Evolutionary conservation across 2,113 vertebrate genomes (phyloP), one percentile per base, ranked within the genome.

Genomic region (Heterochromis multidens): DNA sequence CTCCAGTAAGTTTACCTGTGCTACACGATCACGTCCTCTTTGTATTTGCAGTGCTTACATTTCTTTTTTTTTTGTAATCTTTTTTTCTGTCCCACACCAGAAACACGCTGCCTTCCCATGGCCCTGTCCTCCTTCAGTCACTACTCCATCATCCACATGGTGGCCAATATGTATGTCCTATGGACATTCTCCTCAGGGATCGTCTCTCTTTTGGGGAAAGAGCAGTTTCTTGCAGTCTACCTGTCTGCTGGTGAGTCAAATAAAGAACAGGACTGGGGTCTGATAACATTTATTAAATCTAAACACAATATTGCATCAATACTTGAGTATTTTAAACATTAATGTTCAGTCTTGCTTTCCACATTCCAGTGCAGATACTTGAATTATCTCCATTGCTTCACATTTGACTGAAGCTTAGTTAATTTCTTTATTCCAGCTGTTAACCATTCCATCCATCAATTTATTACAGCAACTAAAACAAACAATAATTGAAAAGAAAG

Each of bases 101-200:
- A 93, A 92, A 95, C 95, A 25, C 91, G 96, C 31, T 99, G 97
- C 91, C 95, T 97, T 90, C 98, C 99, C n/a, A 98, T 99, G 99
- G 49, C 98, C 84, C 96, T 99, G 31, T 99, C 99, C 14, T 96
- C 97, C 0, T 99, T 99, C 92, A 99, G 98, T 89, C 99, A 99
- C 87, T 98, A 97, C 95, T 99, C 99, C 77, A 89, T 98, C 1
- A 95, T 99, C 86, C 99, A 99, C 95, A 96, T 99, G 98, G 94
- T 96, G 54, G 97, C 97, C 79, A 99, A 99, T 92, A 99, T 99
- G 98, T 99, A 98, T 59, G 98, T 99, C 58, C 90, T 99, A 43
- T 99, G 98, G 99, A 99, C 96, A 72, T 99, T 99, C 90, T 99
- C 98, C 79, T 97, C 98, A 84, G 98, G 97, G 90, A 95, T 98